Conservation (phyloP, 2,888 invertebrate species). For the Athetis lepigone region DNA sequence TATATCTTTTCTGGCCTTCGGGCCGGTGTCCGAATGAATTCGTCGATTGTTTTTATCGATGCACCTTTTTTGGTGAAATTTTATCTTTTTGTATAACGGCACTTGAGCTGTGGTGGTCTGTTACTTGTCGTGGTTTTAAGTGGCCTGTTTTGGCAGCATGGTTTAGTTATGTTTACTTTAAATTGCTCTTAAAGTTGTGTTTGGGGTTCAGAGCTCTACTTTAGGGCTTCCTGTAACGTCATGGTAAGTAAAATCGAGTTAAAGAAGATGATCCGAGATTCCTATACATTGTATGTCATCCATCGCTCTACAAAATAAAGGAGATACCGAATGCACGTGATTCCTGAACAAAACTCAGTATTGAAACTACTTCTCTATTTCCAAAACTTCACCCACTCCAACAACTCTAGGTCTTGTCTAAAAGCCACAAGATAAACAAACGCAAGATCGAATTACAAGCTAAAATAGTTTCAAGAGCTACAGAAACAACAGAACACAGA, state of each 20-base stretch:
- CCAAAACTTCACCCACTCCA: no score
- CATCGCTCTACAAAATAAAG: no score
- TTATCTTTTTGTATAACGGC: slow-evolving; percentile 67
- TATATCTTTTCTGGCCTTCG: slow-evolving; percentile 88
- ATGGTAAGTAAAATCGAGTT: no score
- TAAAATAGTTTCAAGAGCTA: slow-evolving; percentile 9
- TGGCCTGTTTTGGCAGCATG: slow-evolving; percentile 30
- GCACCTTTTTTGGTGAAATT: slow-evolving; percentile 74
- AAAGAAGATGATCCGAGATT: no score
- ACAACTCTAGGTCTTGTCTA: background rate
- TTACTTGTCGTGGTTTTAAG: slow-evolving; percentile 40
- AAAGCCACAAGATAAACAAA: background rate
- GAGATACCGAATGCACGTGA: no score
- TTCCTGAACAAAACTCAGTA: no score
- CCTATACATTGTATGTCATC: no score
- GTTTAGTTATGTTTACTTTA: slow-evolving; percentile 33
- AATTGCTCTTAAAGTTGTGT: background rate
- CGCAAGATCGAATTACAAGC: slow-evolving; percentile 3
- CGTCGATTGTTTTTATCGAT: slow-evolving; percentile 80
- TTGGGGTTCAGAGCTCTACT: background rate
- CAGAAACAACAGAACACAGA: slow-evolving; percentile 12
- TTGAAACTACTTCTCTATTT: no score
- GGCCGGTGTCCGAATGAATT: slow-evolving; percentile 85
- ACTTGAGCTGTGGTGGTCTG: slow-evolving; percentile 61
- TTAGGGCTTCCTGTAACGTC: background rate